These are phyloP conservation scores for Daktulosphaira vitifoliae DNA, from an alignment of 1,140 invertebrate species.

Conservation along the genomic window DNA sequence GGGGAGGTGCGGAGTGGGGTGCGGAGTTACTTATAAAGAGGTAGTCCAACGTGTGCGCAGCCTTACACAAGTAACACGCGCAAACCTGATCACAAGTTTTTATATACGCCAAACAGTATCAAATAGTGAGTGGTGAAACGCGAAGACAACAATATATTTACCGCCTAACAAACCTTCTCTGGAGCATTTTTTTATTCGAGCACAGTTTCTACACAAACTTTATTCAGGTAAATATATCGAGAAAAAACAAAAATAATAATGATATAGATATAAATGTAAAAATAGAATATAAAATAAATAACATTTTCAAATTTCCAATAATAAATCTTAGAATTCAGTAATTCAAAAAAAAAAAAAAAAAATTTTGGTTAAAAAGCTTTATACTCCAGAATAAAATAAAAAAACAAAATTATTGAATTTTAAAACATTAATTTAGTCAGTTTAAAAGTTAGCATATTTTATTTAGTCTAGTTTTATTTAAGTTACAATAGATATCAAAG, in stretches of 20 bases:
- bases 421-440: too few species aligned
- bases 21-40: slow-evolving; percentile 27
- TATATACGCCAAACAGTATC: neutral
- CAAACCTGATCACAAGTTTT: slow-evolving; percentile 18
- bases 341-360: neutral
- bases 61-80: slow-evolving; percentile 28
- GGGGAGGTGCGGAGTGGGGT: slow-evolving; percentile 21
- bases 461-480: too few species aligned
- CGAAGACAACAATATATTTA: neutral
- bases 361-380: neutral
- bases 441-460: too few species aligned
- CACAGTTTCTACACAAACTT: neutral
- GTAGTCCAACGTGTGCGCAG: slow-evolving; percentile 12
- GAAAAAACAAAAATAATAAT: neutral
- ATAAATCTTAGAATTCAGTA: neutral
- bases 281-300: neutral
- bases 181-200: slow-evolving; percentile 1
- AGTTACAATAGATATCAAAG: too few species aligned
- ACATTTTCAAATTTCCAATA: neutral
- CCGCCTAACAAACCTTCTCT: too few species aligned
- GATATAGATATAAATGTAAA: neutral
- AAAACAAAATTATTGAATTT: too few species aligned
- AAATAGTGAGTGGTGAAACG: slow-evolving; percentile 18
- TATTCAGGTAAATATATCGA: slow-evolving; percentile 4
- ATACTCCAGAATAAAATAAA: too few species aligned